Percentiles rank a stretch among this genome's conserved stretches.
These are phyloP conservation scores for Lineus longissimus DNA, from an alignment of 1,140 invertebrate genomes.

Conservation along the genomic window DNA sequence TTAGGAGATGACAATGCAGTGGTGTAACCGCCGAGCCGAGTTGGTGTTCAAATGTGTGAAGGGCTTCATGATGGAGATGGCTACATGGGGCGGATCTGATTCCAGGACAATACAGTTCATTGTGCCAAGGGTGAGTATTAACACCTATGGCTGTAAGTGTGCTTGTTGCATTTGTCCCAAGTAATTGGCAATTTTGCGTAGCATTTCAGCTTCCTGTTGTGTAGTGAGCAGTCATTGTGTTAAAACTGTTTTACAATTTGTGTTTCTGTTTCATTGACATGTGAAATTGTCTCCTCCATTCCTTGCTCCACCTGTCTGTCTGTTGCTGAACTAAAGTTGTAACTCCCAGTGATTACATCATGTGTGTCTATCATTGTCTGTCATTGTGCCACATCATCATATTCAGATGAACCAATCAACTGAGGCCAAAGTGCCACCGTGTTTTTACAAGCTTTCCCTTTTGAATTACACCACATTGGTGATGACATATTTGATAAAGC, in stretches of 20 bases:
- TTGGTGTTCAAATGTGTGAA: slow-evolving; percentile 97
- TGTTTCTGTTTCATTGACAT: background rate
- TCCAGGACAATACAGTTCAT: slow-evolving; percentile 83
- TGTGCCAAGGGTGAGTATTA: slow-evolving; percentile 67
- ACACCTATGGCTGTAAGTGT: background rate
- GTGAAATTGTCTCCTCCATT: too few species aligned
- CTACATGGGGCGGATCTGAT: slow-evolving; percentile 77
- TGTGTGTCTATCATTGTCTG: too few species aligned
- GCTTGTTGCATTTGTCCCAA: background rate
- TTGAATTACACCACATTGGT: too few species aligned
- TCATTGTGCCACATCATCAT: too few species aligned
- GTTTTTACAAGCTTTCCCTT: too few species aligned
- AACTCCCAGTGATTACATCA: too few species aligned
- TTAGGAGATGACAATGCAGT: slow-evolving; percentile 89
- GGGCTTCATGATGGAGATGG: slow-evolving; percentile 98
- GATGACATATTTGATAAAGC: too few species aligned
- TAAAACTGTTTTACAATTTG: background rate
- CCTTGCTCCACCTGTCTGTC: too few species aligned
- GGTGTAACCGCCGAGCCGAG: slow-evolving; percentile 93
- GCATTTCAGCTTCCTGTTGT: background rate
- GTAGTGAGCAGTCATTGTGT: background rate
- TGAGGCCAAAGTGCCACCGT: too few species aligned
- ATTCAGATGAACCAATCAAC: too few species aligned
- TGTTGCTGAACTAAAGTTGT: too few species aligned
- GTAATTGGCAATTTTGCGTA: background rate